These are phyloP conservation scores for Drosophila lacertosa DNA, from an alignment of 1,140 invertebrate species.

Conservation along the genomic window DNA sequence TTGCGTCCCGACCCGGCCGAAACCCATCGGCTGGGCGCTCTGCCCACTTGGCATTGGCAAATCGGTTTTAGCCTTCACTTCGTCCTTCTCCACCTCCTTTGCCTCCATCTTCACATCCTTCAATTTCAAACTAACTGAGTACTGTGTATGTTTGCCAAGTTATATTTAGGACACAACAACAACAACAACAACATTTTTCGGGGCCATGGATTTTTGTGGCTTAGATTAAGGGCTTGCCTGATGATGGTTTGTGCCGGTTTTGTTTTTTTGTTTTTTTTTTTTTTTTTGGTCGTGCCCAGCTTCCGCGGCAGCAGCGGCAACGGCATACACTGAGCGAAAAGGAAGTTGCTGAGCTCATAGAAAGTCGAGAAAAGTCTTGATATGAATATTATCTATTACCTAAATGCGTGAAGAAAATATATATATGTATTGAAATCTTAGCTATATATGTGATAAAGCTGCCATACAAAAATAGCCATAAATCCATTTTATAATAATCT, in stretches of 20 bases:
- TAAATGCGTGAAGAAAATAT: no score
- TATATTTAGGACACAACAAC: conserved; percentile 48
- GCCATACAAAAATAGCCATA: no score
- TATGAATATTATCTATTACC: no score
- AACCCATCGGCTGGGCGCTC: no score
- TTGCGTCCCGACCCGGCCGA: no score
- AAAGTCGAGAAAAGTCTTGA: no score
- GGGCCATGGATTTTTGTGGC: conserved; percentile 38
- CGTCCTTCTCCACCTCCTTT: neutral
- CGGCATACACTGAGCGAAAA: conserved; percentile 24
- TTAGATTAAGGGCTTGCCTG: conserved; percentile 23
- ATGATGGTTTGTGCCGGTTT: conserved; percentile 28
- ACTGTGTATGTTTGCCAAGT: conserved; percentile 23
- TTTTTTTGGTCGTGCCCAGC: conserved; percentile 19
- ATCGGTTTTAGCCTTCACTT: conserved; percentile 25
- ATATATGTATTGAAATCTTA: no score
- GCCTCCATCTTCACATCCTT: no score
- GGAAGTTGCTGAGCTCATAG: no score
- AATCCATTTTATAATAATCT: no score
- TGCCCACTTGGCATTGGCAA: conserved; percentile 7
- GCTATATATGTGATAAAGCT: no score
- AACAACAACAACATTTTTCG: conserved; percentile 19
- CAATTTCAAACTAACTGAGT: neutral
- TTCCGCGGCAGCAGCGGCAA: conserved; percentile 11
- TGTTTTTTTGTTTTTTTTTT: no score